Base-by-base conservation (phyloP, 2,113 vertebrate species). In the Prunella himalayana region DNA sequence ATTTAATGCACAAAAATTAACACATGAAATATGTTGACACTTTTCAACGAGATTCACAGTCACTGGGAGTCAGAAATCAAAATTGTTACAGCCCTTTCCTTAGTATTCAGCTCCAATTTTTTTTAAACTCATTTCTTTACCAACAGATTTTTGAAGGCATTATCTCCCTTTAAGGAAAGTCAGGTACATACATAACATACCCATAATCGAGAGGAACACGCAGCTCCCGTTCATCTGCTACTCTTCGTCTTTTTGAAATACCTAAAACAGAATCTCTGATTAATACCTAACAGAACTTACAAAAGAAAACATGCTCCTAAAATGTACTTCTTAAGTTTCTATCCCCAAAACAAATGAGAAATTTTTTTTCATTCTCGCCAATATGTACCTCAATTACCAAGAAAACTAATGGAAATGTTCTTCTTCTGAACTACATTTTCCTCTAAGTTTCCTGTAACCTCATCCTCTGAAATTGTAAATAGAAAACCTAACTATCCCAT, bases 201-300 rank as follows among this genome's bases (percentile, higher is more conserved):
- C 99, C 99, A 39, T 99, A 99, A 82, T 99, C 98, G 3, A 99
- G 98, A 96, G 99, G 99, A 86, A 99, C 94, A 65, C 97, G 98
- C 44, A 99, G 97, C 83, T 98, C 98, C 56, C 94, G 97, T 65
- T 99, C 99, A 95, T 99, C 99, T 18, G 98, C 98, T 59, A 99
- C 98, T 97, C 98, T 98, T 97, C 98, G 98, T 92, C 98, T 98
- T 97, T 98, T 99, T 39, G 98, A 98, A 93, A 98, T 96, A 96
- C 98, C 98, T 98, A 90, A 39, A 96, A 96, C 30, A 97, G 79
- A 98, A 95, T 80, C 82, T 96, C 39, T 47, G 20, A 83, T 97
- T 94, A 97, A 91, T 28, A 92, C 49, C 75, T 63, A 57, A 78
- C 25, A 84, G 23, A 64, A 81, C 22, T 61, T 35, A 60, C 7